Evolutionary conservation across 1,140 invertebrate species (phyloP), one percentile per base, ranked within the genome.

Genomic region (Hylyphantes graminicola): DNA sequence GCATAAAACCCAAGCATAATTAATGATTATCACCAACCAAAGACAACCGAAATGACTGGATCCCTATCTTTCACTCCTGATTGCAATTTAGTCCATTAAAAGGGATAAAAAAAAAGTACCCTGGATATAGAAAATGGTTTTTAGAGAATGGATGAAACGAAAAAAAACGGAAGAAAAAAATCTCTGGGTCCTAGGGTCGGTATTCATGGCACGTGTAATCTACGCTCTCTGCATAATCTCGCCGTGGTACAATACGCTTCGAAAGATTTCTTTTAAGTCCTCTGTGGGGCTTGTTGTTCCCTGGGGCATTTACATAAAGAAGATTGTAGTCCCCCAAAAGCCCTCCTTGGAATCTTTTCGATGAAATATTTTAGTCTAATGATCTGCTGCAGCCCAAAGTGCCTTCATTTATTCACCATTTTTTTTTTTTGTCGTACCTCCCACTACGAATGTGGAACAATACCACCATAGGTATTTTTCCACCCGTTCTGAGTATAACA

Each of bases 331-430:
- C 67, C 59, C 68, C 15, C 72, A 65, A 73, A 83, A 54, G 55
- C 48, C 59, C 57, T 59, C 64, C 59, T 21, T 55, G 48, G 75
- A 83, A 61, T 72, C 57, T 83, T 83, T 83, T 83, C 80, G 80
- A 83, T 83, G 80, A 83, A 83, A 83, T 83, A 83, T 83, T 61
- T 83, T 83, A 74, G 80, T 67, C 80, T 83, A 83, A 83, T 83
- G 80, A 83, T 75, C 68, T 73, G 80, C 70, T 67, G 72, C 54
- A 75, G 80, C 80, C 35, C 68, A 83, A 83, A 83, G 80, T 83
- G 68, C 59, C 80, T 83, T 83, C 80, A 83, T 83, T 83, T 83
- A 83, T 83, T 83, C 80, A 74, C 80, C 68, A 83, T 83, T 83
- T 83, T 70, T 83, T 83, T 70, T 74, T 74, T 57, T 35, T 19